phyloP scores from a whole-genome alignment of 2,113 vertebrate genomes.

The Seriola aureovittata region DNA sequence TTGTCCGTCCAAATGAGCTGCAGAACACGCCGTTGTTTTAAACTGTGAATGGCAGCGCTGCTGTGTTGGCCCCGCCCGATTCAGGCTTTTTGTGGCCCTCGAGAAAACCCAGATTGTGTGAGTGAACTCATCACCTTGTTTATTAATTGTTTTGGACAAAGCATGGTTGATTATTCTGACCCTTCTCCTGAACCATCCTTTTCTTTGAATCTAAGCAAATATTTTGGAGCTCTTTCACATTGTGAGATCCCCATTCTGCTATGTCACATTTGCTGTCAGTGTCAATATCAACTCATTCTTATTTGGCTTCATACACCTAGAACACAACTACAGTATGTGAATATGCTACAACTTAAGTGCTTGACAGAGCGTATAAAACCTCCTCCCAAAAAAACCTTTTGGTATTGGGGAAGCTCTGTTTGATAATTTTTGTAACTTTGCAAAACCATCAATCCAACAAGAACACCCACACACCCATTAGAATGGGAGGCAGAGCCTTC shows the following conservation, averaged over 20 bases:
- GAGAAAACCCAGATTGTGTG: conserved; percentile 53
- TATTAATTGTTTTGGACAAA: conserved; percentile 52
- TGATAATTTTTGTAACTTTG: not conserved
- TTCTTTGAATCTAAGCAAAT: not conserved
- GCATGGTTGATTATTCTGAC: conserved; percentile 43
- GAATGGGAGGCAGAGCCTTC: too few species aligned
- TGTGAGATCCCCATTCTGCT: conserved; percentile 12
- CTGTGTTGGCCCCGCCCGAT: conserved; percentile 24
- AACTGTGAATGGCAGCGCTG: conserved; percentile 47
- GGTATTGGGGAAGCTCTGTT: not conserved
- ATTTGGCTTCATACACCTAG: not conserved
- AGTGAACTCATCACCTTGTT: conserved; percentile 59
- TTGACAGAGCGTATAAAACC: not conserved
- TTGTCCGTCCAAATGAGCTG: conserved; percentile 72
- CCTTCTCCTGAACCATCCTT: not conserved
- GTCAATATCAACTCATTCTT: not conserved
- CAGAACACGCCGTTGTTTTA: conserved; percentile 58
- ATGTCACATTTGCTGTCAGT: not conserved
- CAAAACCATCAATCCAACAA: not conserved
- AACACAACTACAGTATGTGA: not conserved
- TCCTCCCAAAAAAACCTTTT: not conserved
- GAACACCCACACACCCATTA: not conserved
- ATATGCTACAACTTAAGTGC: not conserved
- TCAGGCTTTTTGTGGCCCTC: conserved; percentile 55
- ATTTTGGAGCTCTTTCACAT: not conserved